Evolutionary conservation across 92 coral and sea anemone species (phyloP), one percentile per base, ranked within the genome.

Genomic region (Phymanthus crucifer): DNA sequence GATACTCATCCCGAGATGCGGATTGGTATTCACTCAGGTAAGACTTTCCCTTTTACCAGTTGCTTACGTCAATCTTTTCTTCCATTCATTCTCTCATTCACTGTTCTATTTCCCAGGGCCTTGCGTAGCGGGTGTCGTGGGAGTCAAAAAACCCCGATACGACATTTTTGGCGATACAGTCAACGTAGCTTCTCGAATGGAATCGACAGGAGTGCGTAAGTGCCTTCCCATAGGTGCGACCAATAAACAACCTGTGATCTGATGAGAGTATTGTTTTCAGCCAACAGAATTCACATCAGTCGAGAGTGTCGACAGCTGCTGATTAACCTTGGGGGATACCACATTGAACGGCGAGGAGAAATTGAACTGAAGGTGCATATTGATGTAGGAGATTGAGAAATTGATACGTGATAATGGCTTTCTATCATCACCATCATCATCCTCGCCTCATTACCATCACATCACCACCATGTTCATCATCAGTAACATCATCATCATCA

Each of bases 21-120:
- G 14, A 90, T 93, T 37, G 97, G 97, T 7, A 82, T 93, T 3
- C 97, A 93, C 65, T 87, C 94, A 7, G 97, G 97, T 92, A 21
- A 77, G 76, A 34, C 35, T 27, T 18, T 52, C 4, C 38, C 71
- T 24, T 11, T 31, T 3, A n/a, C 16, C 0, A 1, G 0, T n/a
- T 12, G 32, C 2, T 32, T 6, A 37, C 56, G 14, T 10, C 24
- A 34, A 56, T 43, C 33, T 27, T 38, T 14, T 1, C 23, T 14
- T 8, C 57, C 57, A 50, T 50, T 0, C 57, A 50, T 50, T 50
- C 57, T 14, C 57, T 50, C 57, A 17, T 8, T 50, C 57, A 54
- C n/a, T 16, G 32, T 67, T 68, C 57, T 70, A 24, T 34, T 34
- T 29, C 14, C 6, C 73, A 91, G 94, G 94, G 40, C 89, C 89